Conservation (phyloP, 1,140 invertebrate genomes). For the Wasmannia auropunctata region DNA sequence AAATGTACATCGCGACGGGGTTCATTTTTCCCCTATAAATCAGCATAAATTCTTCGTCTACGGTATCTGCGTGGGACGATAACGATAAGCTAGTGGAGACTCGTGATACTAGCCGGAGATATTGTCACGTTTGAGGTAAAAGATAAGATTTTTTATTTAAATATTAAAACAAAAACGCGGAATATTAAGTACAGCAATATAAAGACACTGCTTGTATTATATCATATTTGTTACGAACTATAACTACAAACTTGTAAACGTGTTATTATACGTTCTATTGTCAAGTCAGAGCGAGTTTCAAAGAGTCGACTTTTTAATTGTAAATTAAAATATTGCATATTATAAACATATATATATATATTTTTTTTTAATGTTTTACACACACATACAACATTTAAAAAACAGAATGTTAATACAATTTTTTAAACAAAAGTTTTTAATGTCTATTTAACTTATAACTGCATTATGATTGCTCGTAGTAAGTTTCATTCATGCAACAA, state of each 20-base stretch:
- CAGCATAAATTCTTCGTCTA: conserved; percentile 41
- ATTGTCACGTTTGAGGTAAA: not conserved
- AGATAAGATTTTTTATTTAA: not conserved
- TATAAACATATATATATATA: not conserved
- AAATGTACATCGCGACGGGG: conserved; percentile 48
- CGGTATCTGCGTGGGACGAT: not conserved
- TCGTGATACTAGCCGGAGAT: not conserved
- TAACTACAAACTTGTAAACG: not conserved
- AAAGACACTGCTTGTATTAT: not conserved
- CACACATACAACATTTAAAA: not conserved
- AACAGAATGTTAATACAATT: not conserved
- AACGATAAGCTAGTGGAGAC: not conserved
- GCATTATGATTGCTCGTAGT: not conserved
- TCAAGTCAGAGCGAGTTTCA: not conserved
- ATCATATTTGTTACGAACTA: not conserved
- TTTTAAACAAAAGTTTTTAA: not conserved
- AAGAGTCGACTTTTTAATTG: not conserved
- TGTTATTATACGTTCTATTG: not conserved
- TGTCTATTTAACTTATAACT: not conserved
- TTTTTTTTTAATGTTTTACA: no score
- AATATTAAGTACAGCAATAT: not conserved
- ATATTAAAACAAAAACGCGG: not conserved
- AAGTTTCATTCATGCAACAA: not conserved
- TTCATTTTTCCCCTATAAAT: conserved; percentile 53
- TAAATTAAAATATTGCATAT: not conserved